A percentile compares a stretch with the other conserved stretches of the same genome.
phyloP scores from a whole-genome alignment of 2,888 invertebrate species.

The Aethes cnicana region DNA sequence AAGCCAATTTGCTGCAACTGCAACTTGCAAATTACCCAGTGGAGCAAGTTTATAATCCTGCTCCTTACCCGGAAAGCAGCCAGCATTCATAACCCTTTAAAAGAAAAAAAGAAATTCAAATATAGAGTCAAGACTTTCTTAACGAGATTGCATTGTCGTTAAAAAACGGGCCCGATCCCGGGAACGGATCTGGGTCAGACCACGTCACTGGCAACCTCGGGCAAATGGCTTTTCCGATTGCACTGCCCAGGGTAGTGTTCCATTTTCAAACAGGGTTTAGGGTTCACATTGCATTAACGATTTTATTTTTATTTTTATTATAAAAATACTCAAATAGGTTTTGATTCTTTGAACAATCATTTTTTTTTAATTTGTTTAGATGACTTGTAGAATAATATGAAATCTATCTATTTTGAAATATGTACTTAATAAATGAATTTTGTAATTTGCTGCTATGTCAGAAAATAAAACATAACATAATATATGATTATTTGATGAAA shows the following conservation, averaged over 20 bases:
- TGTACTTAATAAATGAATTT: too few species aligned
- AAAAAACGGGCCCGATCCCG: constrained; percentile 43
- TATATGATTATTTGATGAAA: too few species aligned
- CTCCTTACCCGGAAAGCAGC: not conserved
- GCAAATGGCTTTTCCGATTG: constrained; percentile 60
- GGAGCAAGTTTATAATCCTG: constrained; percentile 8
- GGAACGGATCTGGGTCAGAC: constrained; percentile 54
- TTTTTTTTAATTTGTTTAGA: too few species aligned
- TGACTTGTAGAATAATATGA: too few species aligned
- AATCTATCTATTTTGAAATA: too few species aligned
- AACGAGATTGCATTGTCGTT: constrained; percentile 60
- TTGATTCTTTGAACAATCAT: too few species aligned
- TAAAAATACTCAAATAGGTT: too few species aligned
- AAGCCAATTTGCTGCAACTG: not conserved
- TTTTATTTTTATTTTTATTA: too few species aligned
- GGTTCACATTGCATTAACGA: constrained; percentile 15
- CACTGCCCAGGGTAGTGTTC: constrained; percentile 37
- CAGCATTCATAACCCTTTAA: not conserved
- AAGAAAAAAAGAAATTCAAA: constrained; percentile 2
- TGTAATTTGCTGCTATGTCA: too few species aligned
- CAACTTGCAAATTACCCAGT: constrained; percentile 8
- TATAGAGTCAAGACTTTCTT: constrained; percentile 32
- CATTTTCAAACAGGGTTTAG: constrained; percentile 36
- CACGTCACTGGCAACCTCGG: constrained; percentile 43
- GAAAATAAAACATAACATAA: too few species aligned